These are phyloP conservation scores for Drosophila heteroneura DNA, from an alignment of 2,888 invertebrate genomes.

Conservation along the genomic window DNA sequence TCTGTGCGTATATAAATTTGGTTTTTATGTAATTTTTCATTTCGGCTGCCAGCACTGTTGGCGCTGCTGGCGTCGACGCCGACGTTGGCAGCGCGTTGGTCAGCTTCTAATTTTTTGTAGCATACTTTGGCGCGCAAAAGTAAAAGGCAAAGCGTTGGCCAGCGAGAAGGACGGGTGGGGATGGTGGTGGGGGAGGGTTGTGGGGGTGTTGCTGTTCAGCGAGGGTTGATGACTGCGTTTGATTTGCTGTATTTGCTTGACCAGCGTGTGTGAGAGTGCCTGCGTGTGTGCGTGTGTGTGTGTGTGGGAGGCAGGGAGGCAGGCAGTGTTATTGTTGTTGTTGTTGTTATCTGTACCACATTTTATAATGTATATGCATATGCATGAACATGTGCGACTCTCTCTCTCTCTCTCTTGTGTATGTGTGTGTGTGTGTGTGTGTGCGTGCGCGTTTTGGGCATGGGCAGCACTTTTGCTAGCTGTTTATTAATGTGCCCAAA, in stretches of 20 bases:
- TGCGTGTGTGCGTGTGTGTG: conserved; percentile 14
- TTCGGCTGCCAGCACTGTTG: conserved; percentile 48
- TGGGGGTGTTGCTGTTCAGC: not conserved
- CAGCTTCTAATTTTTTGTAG: conserved; percentile 55
- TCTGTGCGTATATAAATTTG: conserved; percentile 71
- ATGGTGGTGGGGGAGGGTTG: not conserved
- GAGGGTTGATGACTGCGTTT: conserved; percentile 54
- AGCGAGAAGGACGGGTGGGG: not conserved
- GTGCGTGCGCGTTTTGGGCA: conserved; percentile 4
- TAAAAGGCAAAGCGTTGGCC: conserved; percentile 45
- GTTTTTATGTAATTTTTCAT: conserved; percentile 80
- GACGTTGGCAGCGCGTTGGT: conserved; percentile 42
- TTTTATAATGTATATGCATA: conserved; percentile 67
- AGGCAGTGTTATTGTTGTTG: conserved; percentile 6
- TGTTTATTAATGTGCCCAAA: conserved; percentile 53
- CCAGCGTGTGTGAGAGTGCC: conserved; percentile 34
- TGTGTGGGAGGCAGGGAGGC: conserved; percentile 5
- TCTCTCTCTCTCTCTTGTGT: not conserved
- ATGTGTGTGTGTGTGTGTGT: conserved; percentile 5
- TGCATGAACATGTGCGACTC: conserved; percentile 57
- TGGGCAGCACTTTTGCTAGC: conserved; percentile 51
- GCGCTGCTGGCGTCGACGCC: conserved; percentile 31
- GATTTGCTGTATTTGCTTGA: conserved; percentile 67
- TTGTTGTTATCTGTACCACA: conserved; percentile 48
- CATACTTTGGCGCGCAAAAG: conserved; percentile 66